Evolutionary conservation across 2,888 invertebrate species (phyloP).

Genomic region (Merodon equestris): DNA sequence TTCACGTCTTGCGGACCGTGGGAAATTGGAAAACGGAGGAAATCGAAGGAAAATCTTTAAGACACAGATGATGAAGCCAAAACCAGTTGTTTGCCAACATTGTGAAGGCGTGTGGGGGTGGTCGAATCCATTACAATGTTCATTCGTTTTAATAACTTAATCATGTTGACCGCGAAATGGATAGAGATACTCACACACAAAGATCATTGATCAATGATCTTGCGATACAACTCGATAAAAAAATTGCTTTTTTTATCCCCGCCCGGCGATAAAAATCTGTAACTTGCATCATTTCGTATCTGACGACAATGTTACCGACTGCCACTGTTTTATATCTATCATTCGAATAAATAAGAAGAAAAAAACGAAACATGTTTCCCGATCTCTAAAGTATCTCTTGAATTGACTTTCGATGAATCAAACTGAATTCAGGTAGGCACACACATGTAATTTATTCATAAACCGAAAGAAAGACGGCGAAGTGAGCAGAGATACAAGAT

Average conservation of each 20-base stretch:
- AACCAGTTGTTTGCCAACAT: constrained; percentile 1
- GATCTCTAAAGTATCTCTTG: constrained; percentile 53
- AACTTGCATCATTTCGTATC: constrained; percentile 64
- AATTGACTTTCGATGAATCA: constrained; percentile 67
- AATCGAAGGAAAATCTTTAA: background rate
- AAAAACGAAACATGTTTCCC: constrained; percentile 49
- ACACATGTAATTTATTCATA: constrained; percentile 62
- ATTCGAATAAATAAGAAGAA: too few relatives aligned
- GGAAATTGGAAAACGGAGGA: constrained; percentile 16
- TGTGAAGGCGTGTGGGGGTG: constrained; percentile 40
- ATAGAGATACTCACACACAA: constrained; percentile 8
- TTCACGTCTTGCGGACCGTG: constrained; percentile 26
- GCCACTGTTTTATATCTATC: constrained; percentile 29
- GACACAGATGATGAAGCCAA: constrained; percentile 9
- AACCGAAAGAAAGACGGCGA: constrained; percentile 15
- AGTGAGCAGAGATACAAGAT: constrained; percentile 38
- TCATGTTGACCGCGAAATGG: constrained; percentile 64
- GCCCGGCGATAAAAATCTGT: constrained; percentile 56
- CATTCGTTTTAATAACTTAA: constrained; percentile 57
- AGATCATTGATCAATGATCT: constrained; percentile 22
- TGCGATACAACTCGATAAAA: constrained; percentile 46
- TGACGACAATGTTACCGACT: constrained; percentile 67
- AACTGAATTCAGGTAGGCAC: constrained; percentile 67
- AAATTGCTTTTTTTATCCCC: constrained; percentile 33
- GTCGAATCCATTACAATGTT: constrained; percentile 42